Conservation (phyloP, 1,140 invertebrate genomes). For the Copidosoma floridanum region DNA sequence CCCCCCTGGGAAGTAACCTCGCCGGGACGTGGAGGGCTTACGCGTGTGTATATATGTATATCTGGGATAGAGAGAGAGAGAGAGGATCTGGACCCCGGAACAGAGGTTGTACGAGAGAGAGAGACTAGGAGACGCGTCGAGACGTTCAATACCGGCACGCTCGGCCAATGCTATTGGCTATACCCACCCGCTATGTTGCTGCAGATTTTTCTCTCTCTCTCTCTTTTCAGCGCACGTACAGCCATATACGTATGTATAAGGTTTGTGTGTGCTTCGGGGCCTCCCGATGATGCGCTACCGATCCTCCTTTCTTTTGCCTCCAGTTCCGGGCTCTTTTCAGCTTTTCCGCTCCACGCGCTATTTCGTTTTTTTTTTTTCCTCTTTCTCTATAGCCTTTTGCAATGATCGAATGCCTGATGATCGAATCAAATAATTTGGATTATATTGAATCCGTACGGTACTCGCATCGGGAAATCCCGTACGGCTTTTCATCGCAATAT, state of each 20-base stretch:
- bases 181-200: constrained; percentile 14
- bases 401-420: too few relatives aligned
- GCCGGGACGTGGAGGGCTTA: constrained; percentile 18
- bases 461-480: too few relatives aligned
- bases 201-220: constrained; percentile 29
- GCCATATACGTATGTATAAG: too few relatives aligned
- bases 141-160: constrained; percentile 48
- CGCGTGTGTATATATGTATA: constrained; percentile 27
- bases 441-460: too few relatives aligned
- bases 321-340: too few relatives aligned
- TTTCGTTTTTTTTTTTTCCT: too few relatives aligned
- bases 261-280: too few relatives aligned
- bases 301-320: constrained; percentile 22
- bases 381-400: too few relatives aligned
- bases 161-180: constrained; percentile 48
- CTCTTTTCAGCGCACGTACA: constrained; percentile 31
- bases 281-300: too few relatives aligned
- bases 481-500: too few relatives aligned
- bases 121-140: constrained; percentile 38
- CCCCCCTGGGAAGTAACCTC: constrained; percentile 20
- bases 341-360: too few relatives aligned
- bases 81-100: constrained; percentile 23
- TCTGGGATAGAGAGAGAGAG: constrained; percentile 33
- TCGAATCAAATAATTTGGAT: too few relatives aligned
- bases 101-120: constrained; percentile 4